Evolutionary conservation across 2,888 invertebrate species (phyloP), one percentile per base, ranked within the genome.

Genomic region (Altica lythri): DNA sequence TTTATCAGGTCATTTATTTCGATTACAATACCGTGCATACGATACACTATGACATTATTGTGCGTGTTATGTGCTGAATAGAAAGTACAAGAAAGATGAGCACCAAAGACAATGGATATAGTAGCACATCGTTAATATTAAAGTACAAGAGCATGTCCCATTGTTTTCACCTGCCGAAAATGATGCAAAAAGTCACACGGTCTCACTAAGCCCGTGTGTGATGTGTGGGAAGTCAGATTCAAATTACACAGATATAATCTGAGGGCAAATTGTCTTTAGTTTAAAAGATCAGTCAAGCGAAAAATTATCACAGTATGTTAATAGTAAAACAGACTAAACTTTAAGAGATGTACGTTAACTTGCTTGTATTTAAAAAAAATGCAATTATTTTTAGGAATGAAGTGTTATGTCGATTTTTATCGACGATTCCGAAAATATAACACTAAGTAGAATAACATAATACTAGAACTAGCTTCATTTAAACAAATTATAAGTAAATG

Each of bases 181-280:
- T 60, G 55, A 56, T 51, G 59, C 56, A 63, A 60, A 59, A 44
- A 55, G 56, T 65, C 66, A 44, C 62, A 65, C 62, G 63, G 55
- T 63, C 22, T 12, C 34, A 34, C 45, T 5, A 16, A 34, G 16
- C n/a, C n/a, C 59, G 60, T 55, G 57, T 62, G 59, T 59, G 63
- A 61, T 53, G 65, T 66, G 65, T 66, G 65, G 64, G 65, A 66
- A 64, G 58, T 12, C 49, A 55, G 62, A 62, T 63, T 57, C 27
- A 45, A 52, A 40, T 4, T 30, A 22, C n/a, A n/a, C 6, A 46
- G 60, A 60, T 53, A 53, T 17, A 10, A 32, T 16, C 12, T 18
- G n/a, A 30, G 19, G 22, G 37, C 51, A 52, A 44, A 45, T 52
- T 52, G 45, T 45, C 30, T 52, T 37, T 45, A 38, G 14, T 44